A percentile compares a stretch with the other conserved stretches of the same genome.
phyloP scores from a whole-genome alignment of 2,113 vertebrate species.

The Stigmatopora argus region DNA sequence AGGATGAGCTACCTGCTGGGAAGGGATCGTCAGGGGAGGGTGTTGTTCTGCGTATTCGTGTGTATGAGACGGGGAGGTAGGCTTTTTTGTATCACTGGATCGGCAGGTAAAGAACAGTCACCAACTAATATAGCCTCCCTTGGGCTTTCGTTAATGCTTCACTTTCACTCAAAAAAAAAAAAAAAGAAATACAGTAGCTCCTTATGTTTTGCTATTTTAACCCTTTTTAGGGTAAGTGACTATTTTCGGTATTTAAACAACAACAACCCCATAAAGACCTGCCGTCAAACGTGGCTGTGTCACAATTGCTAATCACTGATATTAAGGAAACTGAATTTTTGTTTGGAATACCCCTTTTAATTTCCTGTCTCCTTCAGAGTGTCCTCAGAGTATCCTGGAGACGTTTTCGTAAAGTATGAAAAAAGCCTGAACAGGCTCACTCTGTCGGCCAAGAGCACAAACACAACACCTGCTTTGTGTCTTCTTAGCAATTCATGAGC shows the following conservation, averaged over 20 bases:
- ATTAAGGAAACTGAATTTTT: constrained; percentile 2
- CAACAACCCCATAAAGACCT: too few relatives aligned
- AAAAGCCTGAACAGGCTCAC: constrained; percentile 5
- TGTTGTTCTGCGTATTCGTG: constrained; percentile 4
- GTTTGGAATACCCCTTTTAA: constrained; percentile 7
- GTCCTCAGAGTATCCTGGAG: background rate
- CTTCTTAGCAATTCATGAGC: constrained; percentile 63
- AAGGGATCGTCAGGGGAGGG: constrained; percentile 54
- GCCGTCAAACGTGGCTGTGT: constrained; percentile 19
- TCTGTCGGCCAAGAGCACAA: constrained; percentile 26
- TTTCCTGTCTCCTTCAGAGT: constrained; percentile 4
- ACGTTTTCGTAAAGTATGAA: background rate
- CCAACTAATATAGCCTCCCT: constrained; percentile 48
- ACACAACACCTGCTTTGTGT: constrained; percentile 67
- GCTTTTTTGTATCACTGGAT: constrained; percentile 43
- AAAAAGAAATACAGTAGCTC: constrained; percentile 51
- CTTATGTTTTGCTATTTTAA: constrained; percentile 48
- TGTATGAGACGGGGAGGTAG: constrained; percentile 24
- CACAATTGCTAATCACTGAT: constrained; percentile 45
- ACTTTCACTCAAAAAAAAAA: constrained; percentile 39
- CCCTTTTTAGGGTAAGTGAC: constrained; percentile 2
- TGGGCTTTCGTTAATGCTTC: constrained; percentile 45
- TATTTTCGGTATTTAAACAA: too few relatives aligned
- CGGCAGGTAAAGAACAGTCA: constrained; percentile 46
- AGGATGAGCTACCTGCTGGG: constrained; percentile 65